phyloP scores from a whole-genome alignment of 2,113 vertebrate species.

The Nothocercus julius region DNA sequence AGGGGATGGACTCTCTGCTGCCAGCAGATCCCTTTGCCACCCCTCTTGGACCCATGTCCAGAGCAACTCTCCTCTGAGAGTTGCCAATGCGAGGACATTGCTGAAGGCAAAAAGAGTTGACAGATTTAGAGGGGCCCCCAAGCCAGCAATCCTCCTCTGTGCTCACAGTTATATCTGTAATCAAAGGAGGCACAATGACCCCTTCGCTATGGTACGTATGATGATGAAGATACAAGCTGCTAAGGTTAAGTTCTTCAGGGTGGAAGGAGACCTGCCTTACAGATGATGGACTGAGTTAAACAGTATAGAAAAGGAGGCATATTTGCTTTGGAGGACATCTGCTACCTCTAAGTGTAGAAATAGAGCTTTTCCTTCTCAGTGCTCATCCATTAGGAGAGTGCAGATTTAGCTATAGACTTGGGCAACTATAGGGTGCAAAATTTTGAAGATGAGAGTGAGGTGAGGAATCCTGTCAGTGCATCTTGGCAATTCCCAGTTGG shows the following conservation, averaged over 20 bases:
- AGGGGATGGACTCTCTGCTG: background rate
- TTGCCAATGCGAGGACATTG: too few species aligned
- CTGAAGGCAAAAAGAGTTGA: too few species aligned
- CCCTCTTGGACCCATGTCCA: too few species aligned
- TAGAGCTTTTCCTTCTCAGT: background rate
- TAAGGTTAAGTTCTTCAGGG: fast-evolving
- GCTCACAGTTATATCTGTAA: background rate
- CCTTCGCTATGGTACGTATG: background rate
- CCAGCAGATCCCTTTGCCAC: too few species aligned
- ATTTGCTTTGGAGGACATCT: background rate
- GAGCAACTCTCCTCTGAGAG: too few species aligned
- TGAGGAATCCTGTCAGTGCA: background rate
- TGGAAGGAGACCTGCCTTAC: background rate
- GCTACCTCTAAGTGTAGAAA: background rate
- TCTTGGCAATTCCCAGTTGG: too few species aligned
- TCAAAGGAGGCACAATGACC: background rate
- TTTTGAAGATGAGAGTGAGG: background rate
- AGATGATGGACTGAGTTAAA: background rate
- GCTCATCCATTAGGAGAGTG: background rate
- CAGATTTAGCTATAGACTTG: background rate
- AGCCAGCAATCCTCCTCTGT: background rate
- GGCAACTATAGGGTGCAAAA: too few species aligned
- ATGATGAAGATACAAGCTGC: background rate
- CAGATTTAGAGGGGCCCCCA: background rate
- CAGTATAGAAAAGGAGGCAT: background rate